phyloP scores from a whole-genome alignment of 1,140 invertebrate genomes.

The Zelostemma sp. region DNA sequence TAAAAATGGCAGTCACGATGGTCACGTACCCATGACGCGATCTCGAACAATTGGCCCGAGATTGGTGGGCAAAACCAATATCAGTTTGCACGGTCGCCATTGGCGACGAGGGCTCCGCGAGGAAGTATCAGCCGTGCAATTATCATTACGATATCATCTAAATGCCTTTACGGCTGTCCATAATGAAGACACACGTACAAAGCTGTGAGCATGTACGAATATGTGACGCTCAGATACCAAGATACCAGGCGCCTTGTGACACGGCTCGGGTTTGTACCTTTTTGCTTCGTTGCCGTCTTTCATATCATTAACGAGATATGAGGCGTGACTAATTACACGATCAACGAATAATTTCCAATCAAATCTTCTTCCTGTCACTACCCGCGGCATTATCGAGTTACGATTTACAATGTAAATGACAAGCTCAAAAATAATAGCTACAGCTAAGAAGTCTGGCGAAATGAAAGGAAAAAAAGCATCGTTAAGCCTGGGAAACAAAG shows the following conservation, averaged over 20 bases:
- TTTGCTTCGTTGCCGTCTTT: constrained; percentile 28
- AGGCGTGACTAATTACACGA: constrained; percentile 68
- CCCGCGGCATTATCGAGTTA: no score
- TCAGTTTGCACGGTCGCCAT: constrained; percentile 45
- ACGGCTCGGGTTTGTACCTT: constrained; percentile 19
- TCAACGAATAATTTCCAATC: constrained; percentile 62
- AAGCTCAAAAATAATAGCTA: neutral
- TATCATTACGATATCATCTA: constrained; percentile 63
- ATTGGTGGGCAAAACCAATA: constrained; percentile 56
- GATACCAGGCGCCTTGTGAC: constrained; percentile 16
- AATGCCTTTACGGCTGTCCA: constrained; percentile 59
- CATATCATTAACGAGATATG: constrained; percentile 65
- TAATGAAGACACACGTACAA: constrained; percentile 57
- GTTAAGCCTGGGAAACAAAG: no score
- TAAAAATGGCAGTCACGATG: constrained; percentile 33
- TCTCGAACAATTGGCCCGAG: constrained; percentile 38
- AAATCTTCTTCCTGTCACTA: constrained; percentile 62
- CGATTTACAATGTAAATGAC: neutral
- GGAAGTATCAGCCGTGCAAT: constrained; percentile 54
- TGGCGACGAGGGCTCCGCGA: constrained; percentile 25
- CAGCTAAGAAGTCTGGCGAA: no score
- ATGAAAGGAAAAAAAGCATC: no score
- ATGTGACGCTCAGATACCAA: neutral
- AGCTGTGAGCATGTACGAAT: constrained; percentile 8
- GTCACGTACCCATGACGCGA: constrained; percentile 53